Percentiles rank a stretch among this genome's conserved stretches.
phyloP scores from a whole-genome alignment of 2,888 invertebrate species.

The Poecilobothrus nobilitatus region DNA sequence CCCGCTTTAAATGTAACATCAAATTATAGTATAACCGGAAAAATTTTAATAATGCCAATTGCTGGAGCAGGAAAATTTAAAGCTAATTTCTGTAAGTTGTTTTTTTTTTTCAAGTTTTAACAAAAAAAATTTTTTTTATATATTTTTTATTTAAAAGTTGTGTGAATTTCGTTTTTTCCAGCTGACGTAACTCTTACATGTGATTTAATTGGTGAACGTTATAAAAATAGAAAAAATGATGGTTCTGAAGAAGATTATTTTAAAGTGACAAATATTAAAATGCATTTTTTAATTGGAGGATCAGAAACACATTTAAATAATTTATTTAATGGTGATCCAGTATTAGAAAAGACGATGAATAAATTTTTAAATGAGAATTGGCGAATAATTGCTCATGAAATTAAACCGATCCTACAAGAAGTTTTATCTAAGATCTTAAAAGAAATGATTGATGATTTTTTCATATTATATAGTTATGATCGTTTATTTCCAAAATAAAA shows the following conservation, averaged over 20 bases:
- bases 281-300: constrained; percentile 58
- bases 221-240: constrained; percentile 41
- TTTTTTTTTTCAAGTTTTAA: constrained; percentile 7
- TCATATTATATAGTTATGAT: constrained; percentile 50
- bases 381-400: constrained; percentile 59
- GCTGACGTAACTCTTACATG: constrained; percentile 59
- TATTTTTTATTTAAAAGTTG: constrained; percentile 6
- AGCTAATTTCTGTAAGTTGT: constrained; percentile 60
- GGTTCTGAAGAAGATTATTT: constrained; percentile 45
- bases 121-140: constrained; percentile 8
- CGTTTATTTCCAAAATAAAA: constrained; percentile 45
- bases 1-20: constrained; percentile 57
- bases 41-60: constrained; percentile 65
- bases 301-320: constrained; percentile 59
- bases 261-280: constrained; percentile 54
- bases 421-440: constrained; percentile 51
- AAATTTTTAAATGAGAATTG: constrained; percentile 70
- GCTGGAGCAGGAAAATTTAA: constrained; percentile 57
- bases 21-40: constrained; percentile 57
- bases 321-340: constrained; percentile 62
- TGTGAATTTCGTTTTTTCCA: constrained; percentile 35
- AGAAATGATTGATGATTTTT: constrained; percentile 52
- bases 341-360: constrained; percentile 64
- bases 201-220: constrained; percentile 52
- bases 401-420: constrained; percentile 61